Percentiles rank a stretch among this genome's conserved stretches.
Evolutionary conservation across 2,797 vertebrate genomes (phyloP).

Genomic region (Rhynchonycteris naso): DNA sequence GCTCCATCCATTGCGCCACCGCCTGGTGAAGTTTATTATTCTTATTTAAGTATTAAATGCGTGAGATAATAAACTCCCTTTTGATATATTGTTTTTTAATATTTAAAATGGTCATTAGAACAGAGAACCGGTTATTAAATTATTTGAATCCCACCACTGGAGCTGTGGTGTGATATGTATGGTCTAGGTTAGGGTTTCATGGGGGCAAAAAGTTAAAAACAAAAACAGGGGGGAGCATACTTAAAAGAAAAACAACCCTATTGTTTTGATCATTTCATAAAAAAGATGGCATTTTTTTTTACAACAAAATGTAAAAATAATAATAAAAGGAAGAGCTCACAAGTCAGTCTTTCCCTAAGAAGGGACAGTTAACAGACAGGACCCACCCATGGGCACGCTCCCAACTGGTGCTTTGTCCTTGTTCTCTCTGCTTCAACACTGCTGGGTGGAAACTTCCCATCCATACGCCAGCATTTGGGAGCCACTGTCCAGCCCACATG

Average conservation of each 20-base stretch:
- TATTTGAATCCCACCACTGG: too few relatives aligned
- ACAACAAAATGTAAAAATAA: not conserved
- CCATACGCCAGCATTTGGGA: not conserved
- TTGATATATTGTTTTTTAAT: too few relatives aligned
- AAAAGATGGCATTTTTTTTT: constrained; percentile 41
- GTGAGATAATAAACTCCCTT: too few relatives aligned
- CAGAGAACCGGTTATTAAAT: too few relatives aligned
- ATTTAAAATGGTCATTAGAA: too few relatives aligned
- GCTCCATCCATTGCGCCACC: too few relatives aligned
- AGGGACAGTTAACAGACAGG: not conserved
- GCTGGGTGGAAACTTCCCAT: constrained; percentile 28
- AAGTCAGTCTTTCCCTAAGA: constrained; percentile 10
- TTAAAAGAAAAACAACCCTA: not conserved
- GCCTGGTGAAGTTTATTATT: too few relatives aligned
- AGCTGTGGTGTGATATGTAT: not conserved
- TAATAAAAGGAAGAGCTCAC: not conserved
- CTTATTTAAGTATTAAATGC: too few relatives aligned
- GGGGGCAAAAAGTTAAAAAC: not conserved
- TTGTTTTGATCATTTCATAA: not conserved
- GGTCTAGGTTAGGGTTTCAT: not conserved
- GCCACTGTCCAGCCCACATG: not conserved
- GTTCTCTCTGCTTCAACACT: not conserved
- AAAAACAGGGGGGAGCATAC: not conserved
- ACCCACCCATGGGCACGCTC: not conserved
- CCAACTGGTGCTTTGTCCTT: not conserved